Evolutionary conservation across 2,113 vertebrate species (phyloP), one percentile per base, ranked within the genome.

Genomic region (Dipodomys merriami): DNA sequence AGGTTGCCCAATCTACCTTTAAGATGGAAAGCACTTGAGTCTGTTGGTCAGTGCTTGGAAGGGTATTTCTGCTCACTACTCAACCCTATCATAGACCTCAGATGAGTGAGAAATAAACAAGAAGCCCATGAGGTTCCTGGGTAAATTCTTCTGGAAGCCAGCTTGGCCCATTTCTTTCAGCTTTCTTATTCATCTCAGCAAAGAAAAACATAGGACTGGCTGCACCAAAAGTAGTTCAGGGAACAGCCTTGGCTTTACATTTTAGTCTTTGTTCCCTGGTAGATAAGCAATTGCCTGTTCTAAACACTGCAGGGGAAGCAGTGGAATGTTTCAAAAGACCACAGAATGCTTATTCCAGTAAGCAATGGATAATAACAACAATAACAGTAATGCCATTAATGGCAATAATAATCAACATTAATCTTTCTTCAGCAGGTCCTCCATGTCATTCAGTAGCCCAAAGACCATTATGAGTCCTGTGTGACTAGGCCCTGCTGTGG

Each of bases 401-500:
- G 83, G 2, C 60, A 79, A 84, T 96, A 94, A 96, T 81, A 91
- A 96, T 89, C 89, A 95, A 87, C 95, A 71, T 94, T 86, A 60
- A 71, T 97, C 82, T 94, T 83, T 95, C 93, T 96, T 97, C 94
- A 91, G 83, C 88, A 83, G 95, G 74, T 33, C 79, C 95, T 96
- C 83, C 96, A 93, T 87, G 91, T 77, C 8, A 11, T 91, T 71
- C 4, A 80, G 87, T 88, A 94, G 92, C 82, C 85, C 92, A 84
- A 96, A 85, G 92, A 91, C 77, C 91, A 89, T 95, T 97, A 78
- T 49, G 88, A 60, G 62, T 87, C 13, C 68, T 16, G 73, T 83
- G 67, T 77, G 93, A 95, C 46, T 90, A 57, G 86, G 94, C 44
- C 89, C 88, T 46, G 19, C 84, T 91, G 94, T 49, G 96, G 93